Conservation (phyloP, 1,140 invertebrate genomes). For the Eueides isabella region DNA sequence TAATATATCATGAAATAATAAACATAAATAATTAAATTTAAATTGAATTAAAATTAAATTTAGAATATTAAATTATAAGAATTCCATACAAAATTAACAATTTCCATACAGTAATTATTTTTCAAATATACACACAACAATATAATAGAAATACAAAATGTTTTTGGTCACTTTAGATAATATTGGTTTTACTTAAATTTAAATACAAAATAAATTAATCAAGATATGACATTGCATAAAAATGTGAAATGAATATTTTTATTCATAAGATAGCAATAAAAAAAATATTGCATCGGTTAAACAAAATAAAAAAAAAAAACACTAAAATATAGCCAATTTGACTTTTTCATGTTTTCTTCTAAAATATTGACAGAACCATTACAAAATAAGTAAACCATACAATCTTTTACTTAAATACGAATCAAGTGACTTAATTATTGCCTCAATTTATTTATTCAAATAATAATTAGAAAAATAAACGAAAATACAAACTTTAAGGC, state of each 20-base stretch:
- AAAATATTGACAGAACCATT: too few species aligned
- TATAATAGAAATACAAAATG: conserved; percentile 40
- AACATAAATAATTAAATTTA: not conserved
- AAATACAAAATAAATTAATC: conserved; percentile 8
- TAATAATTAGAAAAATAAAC: not conserved
- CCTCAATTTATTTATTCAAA: too few species aligned
- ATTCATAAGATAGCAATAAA: not conserved
- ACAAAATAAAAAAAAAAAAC: too few species aligned
- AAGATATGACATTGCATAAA: conserved; percentile 17
- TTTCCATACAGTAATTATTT: not conserved
- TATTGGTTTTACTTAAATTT: conserved; percentile 16
- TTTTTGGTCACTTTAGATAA: conserved; percentile 36
- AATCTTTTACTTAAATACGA: too few species aligned
- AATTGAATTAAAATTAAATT: conserved; percentile 2
- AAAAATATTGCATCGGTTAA: not conserved
- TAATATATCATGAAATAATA: not conserved
- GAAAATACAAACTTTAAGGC: not conserved
- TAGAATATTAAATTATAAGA: not conserved
- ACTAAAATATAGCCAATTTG: too few species aligned
- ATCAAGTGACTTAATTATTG: too few species aligned
- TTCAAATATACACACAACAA: conserved; percentile 27
- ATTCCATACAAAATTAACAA: not conserved
- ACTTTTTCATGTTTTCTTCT: too few species aligned
- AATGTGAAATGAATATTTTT: not conserved
- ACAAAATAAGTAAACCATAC: too few species aligned